Evolutionary conservation across 2,797 vertebrate species (phyloP).

Genomic region (Aldrovandia affinis): DNA sequence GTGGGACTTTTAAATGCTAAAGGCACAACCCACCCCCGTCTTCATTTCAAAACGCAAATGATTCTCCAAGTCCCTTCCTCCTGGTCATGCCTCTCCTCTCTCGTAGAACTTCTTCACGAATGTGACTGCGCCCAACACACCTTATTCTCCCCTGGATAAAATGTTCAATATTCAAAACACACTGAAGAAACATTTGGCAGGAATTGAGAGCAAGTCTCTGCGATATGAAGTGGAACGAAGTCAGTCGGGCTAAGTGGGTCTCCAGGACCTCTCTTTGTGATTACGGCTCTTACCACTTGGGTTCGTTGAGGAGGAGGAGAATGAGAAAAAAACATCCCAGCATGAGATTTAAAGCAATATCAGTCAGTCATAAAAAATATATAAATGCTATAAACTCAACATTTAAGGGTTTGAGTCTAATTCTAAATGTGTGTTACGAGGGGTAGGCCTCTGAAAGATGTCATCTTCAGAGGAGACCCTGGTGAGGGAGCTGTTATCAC

Average conservation of each 20-base stretch:
- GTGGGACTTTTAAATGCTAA: background rate
- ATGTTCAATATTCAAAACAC: background rate
- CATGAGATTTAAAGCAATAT: background rate
- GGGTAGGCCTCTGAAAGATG: background rate
- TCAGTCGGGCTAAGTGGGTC: background rate
- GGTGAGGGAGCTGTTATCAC: slow-evolving; percentile 5
- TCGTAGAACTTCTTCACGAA: background rate
- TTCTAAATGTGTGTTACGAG: background rate
- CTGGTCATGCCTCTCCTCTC: background rate
- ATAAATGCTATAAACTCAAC: background rate
- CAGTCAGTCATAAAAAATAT: background rate
- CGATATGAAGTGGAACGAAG: background rate
- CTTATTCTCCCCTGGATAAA: background rate
- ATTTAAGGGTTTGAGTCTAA: background rate
- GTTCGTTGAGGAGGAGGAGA: background rate
- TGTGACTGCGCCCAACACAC: background rate
- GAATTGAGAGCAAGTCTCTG: background rate
- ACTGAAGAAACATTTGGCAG: background rate
- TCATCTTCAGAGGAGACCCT: background rate
- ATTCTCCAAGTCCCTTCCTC: background rate
- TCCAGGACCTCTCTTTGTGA: background rate
- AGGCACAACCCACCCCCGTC: background rate
- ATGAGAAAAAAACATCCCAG: background rate
- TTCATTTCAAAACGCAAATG: background rate
- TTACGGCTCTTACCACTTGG: background rate